phyloP scores from a whole-genome alignment of 2,888 invertebrate genomes.

The Ferdinandea cuprea region DNA sequence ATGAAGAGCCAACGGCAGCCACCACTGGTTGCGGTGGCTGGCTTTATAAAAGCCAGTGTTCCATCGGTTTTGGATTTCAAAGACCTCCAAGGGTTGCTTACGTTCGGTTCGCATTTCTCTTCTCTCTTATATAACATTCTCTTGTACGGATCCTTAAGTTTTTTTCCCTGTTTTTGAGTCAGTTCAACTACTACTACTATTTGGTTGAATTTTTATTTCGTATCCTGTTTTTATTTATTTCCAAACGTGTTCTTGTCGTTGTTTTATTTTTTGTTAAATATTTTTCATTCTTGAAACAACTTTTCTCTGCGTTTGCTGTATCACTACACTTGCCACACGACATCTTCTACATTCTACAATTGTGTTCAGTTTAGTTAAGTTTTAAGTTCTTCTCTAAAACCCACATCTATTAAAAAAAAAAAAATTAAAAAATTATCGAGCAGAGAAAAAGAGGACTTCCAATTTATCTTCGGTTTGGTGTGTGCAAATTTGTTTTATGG shows the following conservation, averaged over 20 bases:
- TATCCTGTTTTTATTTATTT: constrained; percentile 51
- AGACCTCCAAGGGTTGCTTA: constrained; percentile 84
- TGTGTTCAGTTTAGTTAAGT: constrained; percentile 69
- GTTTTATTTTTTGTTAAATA: background rate
- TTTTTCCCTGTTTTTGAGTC: constrained; percentile 78
- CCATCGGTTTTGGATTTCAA: constrained; percentile 82
- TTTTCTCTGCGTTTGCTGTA: constrained; percentile 78
- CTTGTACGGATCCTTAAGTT: constrained; percentile 81
- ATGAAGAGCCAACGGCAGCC: constrained; percentile 58
- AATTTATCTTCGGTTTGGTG: constrained; percentile 47
- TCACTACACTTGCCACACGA: constrained; percentile 78
- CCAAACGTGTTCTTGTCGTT: constrained; percentile 37
- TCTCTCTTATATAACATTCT: constrained; percentile 83
- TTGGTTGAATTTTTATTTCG: constrained; percentile 59
- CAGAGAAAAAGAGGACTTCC: constrained; percentile 39
- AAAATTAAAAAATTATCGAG: constrained; percentile 58
- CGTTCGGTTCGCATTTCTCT: constrained; percentile 84
- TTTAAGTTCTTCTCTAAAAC: constrained; percentile 74
- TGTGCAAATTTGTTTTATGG: constrained; percentile 41
- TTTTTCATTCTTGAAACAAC: constrained; percentile 40
- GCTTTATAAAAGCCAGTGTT: constrained; percentile 82
- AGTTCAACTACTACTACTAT: constrained; percentile 60
- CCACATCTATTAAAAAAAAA: constrained; percentile 49
- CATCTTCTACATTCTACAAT: constrained; percentile 65
- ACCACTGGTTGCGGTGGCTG: constrained; percentile 72